Evolutionary conservation across 1,140 invertebrate genomes (phyloP).

Genomic region (Penaeus japonicus): DNA sequence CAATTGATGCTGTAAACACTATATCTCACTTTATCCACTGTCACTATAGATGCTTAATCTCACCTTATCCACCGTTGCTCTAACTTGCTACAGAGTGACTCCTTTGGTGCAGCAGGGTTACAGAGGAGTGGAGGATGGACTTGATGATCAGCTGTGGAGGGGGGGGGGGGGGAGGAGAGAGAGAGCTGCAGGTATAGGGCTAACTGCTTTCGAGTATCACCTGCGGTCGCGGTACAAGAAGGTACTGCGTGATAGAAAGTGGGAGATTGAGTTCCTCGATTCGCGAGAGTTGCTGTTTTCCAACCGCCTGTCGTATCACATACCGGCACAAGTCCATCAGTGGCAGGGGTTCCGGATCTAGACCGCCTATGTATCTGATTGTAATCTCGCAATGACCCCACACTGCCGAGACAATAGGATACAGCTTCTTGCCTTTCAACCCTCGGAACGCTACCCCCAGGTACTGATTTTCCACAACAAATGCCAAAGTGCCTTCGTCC

Average conservation of each 20-base stretch:
- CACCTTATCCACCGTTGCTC: neutral
- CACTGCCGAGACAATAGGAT: slow-evolving; percentile 98
- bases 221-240: slow-evolving; percentile 77
- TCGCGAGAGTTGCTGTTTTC: slow-evolving; percentile 85
- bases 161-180: too few species aligned
- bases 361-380: slow-evolving; percentile 97
- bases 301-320: slow-evolving; percentile 91
- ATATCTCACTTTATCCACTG: too few species aligned
- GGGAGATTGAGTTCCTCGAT: slow-evolving; percentile 89
- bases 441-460: slow-evolving; percentile 96
- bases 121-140: neutral
- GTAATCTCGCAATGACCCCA: slow-evolving; percentile 99
- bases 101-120: neutral
- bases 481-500: slow-evolving; percentile 98
- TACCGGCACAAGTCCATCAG: slow-evolving; percentile 95
- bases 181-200: neutral
- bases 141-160: slow-evolving; percentile 25
- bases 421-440: slow-evolving; percentile 95
- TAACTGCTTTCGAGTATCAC: slow-evolving; percentile 40
- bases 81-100: slow-evolving; percentile 11
- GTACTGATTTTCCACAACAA: slow-evolving; percentile 97
- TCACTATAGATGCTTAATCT: slow-evolving; percentile 32
- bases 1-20: slow-evolving; percentile 46
- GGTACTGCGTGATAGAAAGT: slow-evolving; percentile 91
- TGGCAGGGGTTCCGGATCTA: slow-evolving; percentile 96